These are phyloP conservation scores for Otus scops DNA, from an alignment of 2,797 vertebrate genomes.

Conservation along the genomic window DNA sequence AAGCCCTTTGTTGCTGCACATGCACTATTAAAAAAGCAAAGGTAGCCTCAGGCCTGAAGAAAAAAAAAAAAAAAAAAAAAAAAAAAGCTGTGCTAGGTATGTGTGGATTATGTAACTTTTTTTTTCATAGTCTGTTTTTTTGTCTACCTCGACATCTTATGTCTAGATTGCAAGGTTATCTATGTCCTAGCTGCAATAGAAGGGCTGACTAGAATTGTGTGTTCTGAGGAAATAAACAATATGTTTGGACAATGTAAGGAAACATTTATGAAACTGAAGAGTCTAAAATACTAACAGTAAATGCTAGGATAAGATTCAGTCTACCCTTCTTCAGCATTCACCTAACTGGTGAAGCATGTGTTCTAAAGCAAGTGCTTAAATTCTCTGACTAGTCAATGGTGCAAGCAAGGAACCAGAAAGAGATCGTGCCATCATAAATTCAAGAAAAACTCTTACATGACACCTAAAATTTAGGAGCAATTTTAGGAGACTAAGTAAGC, in stretches of 20 bases:
- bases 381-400: neutral
- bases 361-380: neutral
- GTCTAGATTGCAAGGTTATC: neutral
- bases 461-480: neutral
- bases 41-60: neutral
- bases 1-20: neutral
- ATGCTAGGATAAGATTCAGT: neutral
- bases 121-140: neutral
- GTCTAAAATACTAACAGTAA: neutral
- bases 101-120: neutral
- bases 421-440: neutral
- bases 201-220: neutral
- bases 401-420: neutral
- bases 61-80: neutral
- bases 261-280: neutral
- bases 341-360: neutral
- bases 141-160: neutral
- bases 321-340: neutral
- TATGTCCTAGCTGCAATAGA: neutral
- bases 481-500: neutral
- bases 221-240: neutral
- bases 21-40: conserved; percentile 15
- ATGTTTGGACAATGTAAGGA: neutral
- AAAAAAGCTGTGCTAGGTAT: neutral
- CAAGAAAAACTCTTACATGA: neutral